Base-by-base conservation (phyloP, 1,140 invertebrate genomes). In the Muscidifurax raptorellus region DNA sequence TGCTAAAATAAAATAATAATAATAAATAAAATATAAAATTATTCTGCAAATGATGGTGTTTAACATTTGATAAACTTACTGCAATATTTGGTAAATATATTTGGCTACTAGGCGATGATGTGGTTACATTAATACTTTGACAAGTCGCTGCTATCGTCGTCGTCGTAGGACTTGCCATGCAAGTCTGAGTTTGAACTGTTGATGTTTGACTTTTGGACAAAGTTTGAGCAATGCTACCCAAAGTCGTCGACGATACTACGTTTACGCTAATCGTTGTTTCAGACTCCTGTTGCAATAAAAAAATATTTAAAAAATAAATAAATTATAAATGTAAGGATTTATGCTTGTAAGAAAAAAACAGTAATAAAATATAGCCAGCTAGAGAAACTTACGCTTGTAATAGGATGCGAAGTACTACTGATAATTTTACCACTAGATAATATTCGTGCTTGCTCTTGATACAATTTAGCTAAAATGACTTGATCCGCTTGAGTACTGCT, bases 381-480 rank as follows among this genome's bases (percentile, higher is more conserved):
- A 2, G 22, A 22, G 15, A 59, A 59, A n/a, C 52, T 59, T 59
- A 59, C 52, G n/a, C 52, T 83, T 83, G 72, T 25, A 71, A 91
- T 74, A 36, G 90, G 86, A 86, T 90, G 91, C 36, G 90, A 89
- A 59, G 88, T 87, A 84, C 88, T 90, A 82, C 89, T 91, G 32
- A 95, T 90, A 74, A 94, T 88, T 88, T 94, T 95, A 12, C 94
- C 94, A 86, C 92, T 93, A 13, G 94, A 89, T 47, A 95, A 86
- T 85, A 95, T 94, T 89, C 93, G 94, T 27, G 94, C 88, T 85
- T 95, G 94, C 32, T 94, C 94, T 77, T 92, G 90, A 86, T 93
- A 93, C n/a, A 95, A 87, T 86, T 93, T 94, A 5, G 92, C 89
- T 13, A 95, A 87, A 27, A 90, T 27, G 5, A 90, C 75, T 85